Conservation (phyloP, 2,113 vertebrate genomes). For the Etheostoma spectabile region DNA sequence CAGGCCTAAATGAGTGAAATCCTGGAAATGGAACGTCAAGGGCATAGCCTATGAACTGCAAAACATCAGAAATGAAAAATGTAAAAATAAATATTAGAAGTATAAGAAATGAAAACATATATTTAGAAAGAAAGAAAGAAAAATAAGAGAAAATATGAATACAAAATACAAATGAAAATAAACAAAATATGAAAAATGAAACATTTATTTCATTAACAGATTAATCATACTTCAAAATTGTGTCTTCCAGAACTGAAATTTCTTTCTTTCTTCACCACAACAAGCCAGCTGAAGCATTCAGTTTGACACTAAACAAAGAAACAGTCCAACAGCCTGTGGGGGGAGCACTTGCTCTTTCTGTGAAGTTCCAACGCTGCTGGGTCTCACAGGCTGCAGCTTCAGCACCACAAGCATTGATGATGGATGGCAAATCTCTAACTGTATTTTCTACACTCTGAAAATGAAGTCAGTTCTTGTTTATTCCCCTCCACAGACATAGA, state of each 20-base stretch:
- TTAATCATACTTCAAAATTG: not conserved
- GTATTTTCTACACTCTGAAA: slow-evolving; percentile 23
- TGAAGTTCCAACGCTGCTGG: not conserved
- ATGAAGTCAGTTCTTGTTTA: not conserved
- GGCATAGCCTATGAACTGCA: too few relatives aligned
- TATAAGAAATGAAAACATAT: too few relatives aligned
- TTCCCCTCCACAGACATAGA: not conserved
- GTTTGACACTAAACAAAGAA: not conserved
- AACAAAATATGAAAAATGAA: too few relatives aligned
- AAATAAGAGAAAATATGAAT: too few relatives aligned
- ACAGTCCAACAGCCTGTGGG: slow-evolving; percentile 22
- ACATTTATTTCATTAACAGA: not conserved
- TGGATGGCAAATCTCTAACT: not conserved
- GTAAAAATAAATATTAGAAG: too few relatives aligned
- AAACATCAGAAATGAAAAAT: too few relatives aligned
- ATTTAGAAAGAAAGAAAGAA: too few relatives aligned
- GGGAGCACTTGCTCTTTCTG: slow-evolving; percentile 40
- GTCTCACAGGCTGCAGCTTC: not conserved
- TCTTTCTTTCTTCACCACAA: not conserved
- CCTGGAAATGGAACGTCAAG: too few relatives aligned
- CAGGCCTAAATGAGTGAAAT: too few relatives aligned
- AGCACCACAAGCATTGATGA: slow-evolving; percentile 15
- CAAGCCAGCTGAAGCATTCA: too few relatives aligned
- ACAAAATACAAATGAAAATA: too few relatives aligned
- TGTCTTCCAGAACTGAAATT: not conserved